Evolutionary conservation across 1,140 invertebrate species (phyloP), one percentile per base, ranked within the genome.

Genomic region (Homalodisca vitripennis): DNA sequence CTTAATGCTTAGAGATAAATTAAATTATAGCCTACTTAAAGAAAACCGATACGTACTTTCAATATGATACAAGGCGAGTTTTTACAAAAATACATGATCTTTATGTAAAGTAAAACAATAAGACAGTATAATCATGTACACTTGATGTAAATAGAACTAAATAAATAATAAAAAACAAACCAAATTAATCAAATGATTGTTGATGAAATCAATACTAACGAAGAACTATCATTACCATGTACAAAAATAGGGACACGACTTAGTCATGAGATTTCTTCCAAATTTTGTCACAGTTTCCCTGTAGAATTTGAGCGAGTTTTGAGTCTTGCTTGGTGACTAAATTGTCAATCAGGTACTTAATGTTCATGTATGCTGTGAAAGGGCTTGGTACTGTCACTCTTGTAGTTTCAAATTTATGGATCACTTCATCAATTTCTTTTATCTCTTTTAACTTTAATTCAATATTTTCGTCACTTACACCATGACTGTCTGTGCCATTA

Each of bases 211-310:
- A 41, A 41, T 10, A 41, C 34, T 41, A 41, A 41, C 17, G 6
- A 41, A 10, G 34, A 41, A 6, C 17, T 41, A 41, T 41, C 6
- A 10, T 10, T 41, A 10, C 6, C 34, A 41, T 41, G 34, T 41
- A 41, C 34, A 10, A 41, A 41, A 41, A 6, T 41, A 60, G 55
- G 55, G 29, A 60, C 55, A 26, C 6, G 1, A 60, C 29, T 60
- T 24, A 60, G 2, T 60, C 22, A 3, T 60, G 55, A 26, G 26
- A 60, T 24, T 60, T 60, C n/a, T 30, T 60, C 55, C 55, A 60
- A 22, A 60, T 14, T 6, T 60, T 26, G 29, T 60, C 55, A 60
- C 55, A 60, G n/a, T 60, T 60, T 26, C 29, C 55, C 29, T 60
- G 55, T 12, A 60, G 55, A 10, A 12, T 13, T 29, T 60, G 22